Base-by-base conservation (phyloP, 2,113 vertebrate species). In the Vulpes vulpes region DNA sequence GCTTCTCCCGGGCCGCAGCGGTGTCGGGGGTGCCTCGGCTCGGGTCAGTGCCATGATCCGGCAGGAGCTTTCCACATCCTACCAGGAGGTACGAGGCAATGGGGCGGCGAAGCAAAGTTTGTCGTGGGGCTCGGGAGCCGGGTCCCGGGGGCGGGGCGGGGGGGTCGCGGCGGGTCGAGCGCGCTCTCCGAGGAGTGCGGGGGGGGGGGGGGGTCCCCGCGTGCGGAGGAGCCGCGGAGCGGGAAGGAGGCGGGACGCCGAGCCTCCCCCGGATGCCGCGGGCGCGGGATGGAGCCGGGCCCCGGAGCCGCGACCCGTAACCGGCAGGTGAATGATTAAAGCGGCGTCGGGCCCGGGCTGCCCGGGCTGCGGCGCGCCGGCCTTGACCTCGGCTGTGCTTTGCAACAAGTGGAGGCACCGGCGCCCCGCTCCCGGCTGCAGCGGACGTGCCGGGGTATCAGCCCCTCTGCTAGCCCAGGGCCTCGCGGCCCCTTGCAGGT, bases 21-120 rank as follows among this genome's bases (percentile, higher is more conserved):
- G 94, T 32, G 65, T 71, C 78, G 16, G 71, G 55, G 49, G 88
- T 55, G 76, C 53, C 59, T 57, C 12, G 5, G 53, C 35, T 43
- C 43, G 11, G 59, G 53, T 73, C 69, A 92, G 73, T 97, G 98
- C 98, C 97, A 99, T 99, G 99, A 98, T 98, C 23, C 97, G 99
- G 73, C 99, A 98, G 1, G 99, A 99, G 79, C 82, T 78, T 30
- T 98, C 98, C 96, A 98, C 98, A 49, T 99, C 99, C 80, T 99
- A 99, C 98, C 98, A 98, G 94, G 99, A 99, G 99, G 99, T 99
- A 98, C 65, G 8, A 69, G 59, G 64, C 67, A 25, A 17, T n/a
- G 9, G 35, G 55, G 67, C 65, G n/a, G 8, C 62, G 27, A 22
- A 55, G 64, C 73, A 14, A 32, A 85, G 94, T 73, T 82, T 55